A percentile compares a stretch with the other conserved stretches of the same genome.
phyloP scores from a whole-genome alignment of 2,797 vertebrate species.

The Poeciliopsis gracilis region DNA sequence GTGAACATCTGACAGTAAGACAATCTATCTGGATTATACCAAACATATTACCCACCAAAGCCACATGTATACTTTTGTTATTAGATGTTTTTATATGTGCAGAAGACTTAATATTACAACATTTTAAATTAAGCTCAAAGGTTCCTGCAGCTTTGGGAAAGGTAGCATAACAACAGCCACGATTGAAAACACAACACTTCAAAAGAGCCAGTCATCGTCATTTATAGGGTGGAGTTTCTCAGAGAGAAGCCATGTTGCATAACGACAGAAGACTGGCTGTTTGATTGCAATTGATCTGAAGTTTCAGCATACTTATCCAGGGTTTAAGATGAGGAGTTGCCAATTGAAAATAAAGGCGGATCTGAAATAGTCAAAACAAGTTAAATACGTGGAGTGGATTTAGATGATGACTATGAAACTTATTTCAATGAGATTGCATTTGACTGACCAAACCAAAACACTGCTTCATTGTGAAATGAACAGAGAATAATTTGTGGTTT shows the following conservation, averaged over 20 bases:
- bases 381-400: neutral
- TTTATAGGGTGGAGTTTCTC: neutral
- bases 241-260: neutral
- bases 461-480: neutral
- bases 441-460: neutral
- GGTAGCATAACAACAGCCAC: neutral
- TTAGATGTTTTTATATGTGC: neutral
- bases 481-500: neutral
- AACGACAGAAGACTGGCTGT: neutral
- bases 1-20: slow-evolving; percentile 23
- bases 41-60: neutral
- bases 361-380: slow-evolving; percentile 1
- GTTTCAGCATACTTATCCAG: neutral
- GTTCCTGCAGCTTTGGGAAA: neutral
- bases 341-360: neutral
- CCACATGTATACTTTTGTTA: neutral
- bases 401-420: neutral
- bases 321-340: neutral
- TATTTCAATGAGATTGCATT: neutral
- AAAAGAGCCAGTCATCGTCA: neutral
- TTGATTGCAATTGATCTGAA: neutral
- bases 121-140: neutral
- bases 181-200: neutral
- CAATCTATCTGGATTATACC: neutral
- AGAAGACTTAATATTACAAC: neutral